Conservation (phyloP, 2,888 invertebrate species). For the Chymomyza fuscimana region DNA sequence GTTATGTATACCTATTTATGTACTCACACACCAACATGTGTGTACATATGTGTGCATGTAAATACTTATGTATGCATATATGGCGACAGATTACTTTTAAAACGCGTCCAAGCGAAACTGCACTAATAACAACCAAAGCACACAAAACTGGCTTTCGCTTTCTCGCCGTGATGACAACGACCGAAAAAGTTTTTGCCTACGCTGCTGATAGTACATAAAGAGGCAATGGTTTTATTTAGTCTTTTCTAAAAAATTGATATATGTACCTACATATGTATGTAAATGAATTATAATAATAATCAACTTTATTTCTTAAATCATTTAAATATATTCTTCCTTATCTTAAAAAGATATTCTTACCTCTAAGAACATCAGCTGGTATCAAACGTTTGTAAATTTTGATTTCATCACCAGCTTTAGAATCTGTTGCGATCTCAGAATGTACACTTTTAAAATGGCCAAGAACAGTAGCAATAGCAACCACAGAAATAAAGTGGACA, state of each 20-base stretch:
- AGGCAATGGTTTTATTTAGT: not conserved
- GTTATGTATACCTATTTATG: not conserved
- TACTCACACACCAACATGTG: not conserved
- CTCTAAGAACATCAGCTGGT: conserved; percentile 93
- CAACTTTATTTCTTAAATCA: not conserved
- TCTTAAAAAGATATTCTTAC: conserved; percentile 80
- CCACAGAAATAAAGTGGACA: conserved; percentile 12
- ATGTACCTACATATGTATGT: not conserved
- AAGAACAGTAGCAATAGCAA: conserved; percentile 27
- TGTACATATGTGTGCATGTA: not conserved
- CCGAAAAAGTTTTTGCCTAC: not conserved
- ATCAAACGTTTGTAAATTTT: conserved; percentile 91
- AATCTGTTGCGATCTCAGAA: conserved; percentile 22
- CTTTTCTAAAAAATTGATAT: not conserved
- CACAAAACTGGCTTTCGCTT: conserved; percentile 33
- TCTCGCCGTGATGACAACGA: conserved; percentile 17
- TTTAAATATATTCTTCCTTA: not conserved
- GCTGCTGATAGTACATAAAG: not conserved
- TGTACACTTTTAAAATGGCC: conserved; percentile 13
- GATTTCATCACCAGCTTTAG: conserved; percentile 79
- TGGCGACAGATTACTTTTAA: not conserved
- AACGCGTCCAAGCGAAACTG: conserved; percentile 7
- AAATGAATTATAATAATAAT: not conserved
- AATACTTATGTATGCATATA: not conserved
- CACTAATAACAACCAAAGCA: not conserved